Base-by-base conservation (phyloP, 2,797 vertebrate genomes). In the Kryptolebias ocellatus region DNA sequence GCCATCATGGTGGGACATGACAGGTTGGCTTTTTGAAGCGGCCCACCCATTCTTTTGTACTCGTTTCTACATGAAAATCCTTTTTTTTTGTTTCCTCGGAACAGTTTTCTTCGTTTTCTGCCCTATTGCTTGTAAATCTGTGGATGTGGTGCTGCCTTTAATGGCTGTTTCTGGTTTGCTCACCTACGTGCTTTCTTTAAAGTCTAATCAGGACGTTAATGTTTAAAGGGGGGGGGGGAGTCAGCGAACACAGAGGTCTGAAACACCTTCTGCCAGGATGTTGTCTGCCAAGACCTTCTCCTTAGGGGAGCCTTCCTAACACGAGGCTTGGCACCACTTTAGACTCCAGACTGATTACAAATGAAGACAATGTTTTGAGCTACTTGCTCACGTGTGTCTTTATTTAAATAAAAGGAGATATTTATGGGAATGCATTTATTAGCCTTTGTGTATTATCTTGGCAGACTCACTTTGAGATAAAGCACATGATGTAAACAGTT, bases 301-400 rank as follows among this genome's bases (percentile, higher is more conserved):
- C 84, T 83, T 68, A 69, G 72, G 83, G 85, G 83, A 82, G 75
- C 79, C 71, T 64, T 67, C 74, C 56, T 39, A 11, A 76, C 83
- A 79, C 56, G 70, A 76, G 52, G 64, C 67, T 83, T 90, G 83
- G 87, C 86, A 83, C 18, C 66, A 46, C 53, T 78, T 73, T 77
- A 77, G 70, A 74, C 80, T 77, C 69, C 37, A 58, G 70, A 59
- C 78, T 80, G 77, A 83, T 83, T 78, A 86, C 83, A 89, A 88
- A 92, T 89, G 72, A 87, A 90, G 87, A 88, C 78, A 62, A 51
- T 85, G 81, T 83, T 86, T 53, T 85, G 71, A 64, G 83, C 57
- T 73, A 49, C 52, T 53, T 76, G 70, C 70, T 68, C 62, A 4
- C 53, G 69, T 69, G 46, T 29, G 31, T 74, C 24, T 69, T 52